Evolutionary conservation across 2,888 invertebrate genomes (phyloP).

Genomic region (Vandiemenella viatica): DNA sequence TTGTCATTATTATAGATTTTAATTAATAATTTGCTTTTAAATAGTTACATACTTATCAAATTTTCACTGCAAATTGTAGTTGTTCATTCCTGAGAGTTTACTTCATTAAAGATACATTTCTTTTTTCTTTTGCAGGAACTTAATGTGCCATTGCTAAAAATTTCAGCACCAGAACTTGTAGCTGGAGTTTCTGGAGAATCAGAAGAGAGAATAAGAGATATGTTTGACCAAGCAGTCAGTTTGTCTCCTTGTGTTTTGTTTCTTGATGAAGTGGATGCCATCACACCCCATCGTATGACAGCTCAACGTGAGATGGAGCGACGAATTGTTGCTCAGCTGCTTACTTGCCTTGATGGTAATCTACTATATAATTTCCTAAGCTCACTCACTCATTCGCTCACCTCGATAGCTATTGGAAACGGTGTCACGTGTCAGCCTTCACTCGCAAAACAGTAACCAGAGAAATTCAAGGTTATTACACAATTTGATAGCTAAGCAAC

Average conservation of each 20-base stretch:
- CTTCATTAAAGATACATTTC: too few species aligned
- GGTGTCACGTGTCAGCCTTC: too few species aligned
- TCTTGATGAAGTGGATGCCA: slow-evolving; percentile 94
- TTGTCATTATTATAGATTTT: too few species aligned
- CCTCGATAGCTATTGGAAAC: too few species aligned
- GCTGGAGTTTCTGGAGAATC: slow-evolving; percentile 93
- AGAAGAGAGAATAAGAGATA: slow-evolving; percentile 77
- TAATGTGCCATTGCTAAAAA: slow-evolving; percentile 72
- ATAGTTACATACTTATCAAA: too few species aligned
- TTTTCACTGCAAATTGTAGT: too few species aligned
- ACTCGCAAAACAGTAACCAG: too few species aligned
- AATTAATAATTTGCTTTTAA: too few species aligned
- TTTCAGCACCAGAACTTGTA: slow-evolving; percentile 83
- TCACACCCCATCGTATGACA: slow-evolving; percentile 76
- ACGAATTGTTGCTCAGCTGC: slow-evolving; percentile 82
- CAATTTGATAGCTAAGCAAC: too few species aligned
- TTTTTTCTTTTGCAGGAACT: slow-evolving; percentile 4
- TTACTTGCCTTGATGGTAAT: slow-evolving; percentile 72
- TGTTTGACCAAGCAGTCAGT: slow-evolving; percentile 70
- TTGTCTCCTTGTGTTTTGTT: slow-evolving; percentile 73
- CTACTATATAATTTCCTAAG: neutral
- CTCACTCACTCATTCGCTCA: too few species aligned
- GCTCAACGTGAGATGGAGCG: slow-evolving; percentile 93
- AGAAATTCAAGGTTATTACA: too few species aligned
- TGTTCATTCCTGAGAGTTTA: too few species aligned